Conservation (phyloP, 2,113 vertebrate species). For the Apeltes quadracus region DNA sequence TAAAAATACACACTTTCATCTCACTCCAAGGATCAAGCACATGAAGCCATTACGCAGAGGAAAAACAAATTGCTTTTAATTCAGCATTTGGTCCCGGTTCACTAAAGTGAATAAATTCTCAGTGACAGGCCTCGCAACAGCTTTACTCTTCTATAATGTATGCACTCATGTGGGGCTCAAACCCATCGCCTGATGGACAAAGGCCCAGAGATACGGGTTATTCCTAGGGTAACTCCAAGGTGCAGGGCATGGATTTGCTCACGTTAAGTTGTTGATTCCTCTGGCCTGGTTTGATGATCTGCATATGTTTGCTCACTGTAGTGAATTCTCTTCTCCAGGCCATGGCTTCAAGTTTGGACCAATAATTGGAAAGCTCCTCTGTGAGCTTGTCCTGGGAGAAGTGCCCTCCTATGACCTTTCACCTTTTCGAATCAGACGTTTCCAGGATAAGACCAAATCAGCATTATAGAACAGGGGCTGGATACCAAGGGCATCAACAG, state of each 20-base stretch:
- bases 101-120: constrained; percentile 45
- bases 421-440: constrained; percentile 87
- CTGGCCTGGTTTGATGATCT: constrained; percentile 13
- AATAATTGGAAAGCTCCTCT: constrained; percentile 88
- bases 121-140: constrained; percentile 41
- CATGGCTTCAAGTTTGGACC: constrained; percentile 95
- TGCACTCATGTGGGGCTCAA: constrained; percentile 34
- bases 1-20: constrained; percentile 25
- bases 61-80: constrained; percentile 42
- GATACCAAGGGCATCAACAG: background rate
- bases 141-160: constrained; percentile 23
- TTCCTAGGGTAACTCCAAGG: constrained; percentile 36
- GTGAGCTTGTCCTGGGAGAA: constrained; percentile 86
- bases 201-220: constrained; percentile 25
- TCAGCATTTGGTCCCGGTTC: constrained; percentile 30
- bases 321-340: constrained; percentile 73
- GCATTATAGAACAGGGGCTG: constrained; percentile 61
- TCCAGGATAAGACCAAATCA: constrained; percentile 70
- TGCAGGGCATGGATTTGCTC: constrained; percentile 5
- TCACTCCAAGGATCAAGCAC: constrained; percentile 15
- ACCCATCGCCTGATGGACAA: constrained; percentile 37
- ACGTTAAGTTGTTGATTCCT: constrained; percentile 12
- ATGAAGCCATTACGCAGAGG: constrained; percentile 25
- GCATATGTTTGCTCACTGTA: background rate
- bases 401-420: constrained; percentile 82